These are phyloP conservation scores for Dryococelus australis DNA, from an alignment of 2,888 invertebrate species.

Conservation along the genomic window DNA sequence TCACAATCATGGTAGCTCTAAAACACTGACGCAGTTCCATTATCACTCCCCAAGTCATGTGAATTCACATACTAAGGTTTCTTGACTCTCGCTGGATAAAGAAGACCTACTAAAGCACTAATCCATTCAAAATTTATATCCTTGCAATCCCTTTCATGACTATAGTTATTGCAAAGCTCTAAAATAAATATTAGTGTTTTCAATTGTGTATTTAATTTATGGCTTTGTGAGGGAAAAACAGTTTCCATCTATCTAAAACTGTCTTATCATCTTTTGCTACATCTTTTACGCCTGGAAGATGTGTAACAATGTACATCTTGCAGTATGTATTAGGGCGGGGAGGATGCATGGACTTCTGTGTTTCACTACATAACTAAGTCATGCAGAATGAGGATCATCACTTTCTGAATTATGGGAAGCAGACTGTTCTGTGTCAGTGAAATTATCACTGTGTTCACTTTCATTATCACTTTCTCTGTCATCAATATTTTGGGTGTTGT, in stretches of 20 bases:
- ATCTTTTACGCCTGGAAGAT: neutral
- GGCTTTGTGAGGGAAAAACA: neutral
- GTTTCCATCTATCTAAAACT: neutral
- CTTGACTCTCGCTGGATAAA: neutral
- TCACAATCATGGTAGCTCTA: neutral
- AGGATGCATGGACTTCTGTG: neutral
- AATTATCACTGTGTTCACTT: too few relatives aligned
- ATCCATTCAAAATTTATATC: neutral
- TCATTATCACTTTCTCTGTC: too few relatives aligned
- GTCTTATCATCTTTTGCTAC: neutral
- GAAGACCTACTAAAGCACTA: neutral
- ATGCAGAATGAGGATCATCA: too few relatives aligned
- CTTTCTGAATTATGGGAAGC: too few relatives aligned
- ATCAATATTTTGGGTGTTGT: too few relatives aligned
- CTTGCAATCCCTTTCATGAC: neutral
- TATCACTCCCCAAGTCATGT: neutral
- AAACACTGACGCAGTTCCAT: neutral
- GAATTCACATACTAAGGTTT: neutral
- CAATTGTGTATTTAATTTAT: neutral
- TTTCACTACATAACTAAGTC: neutral
- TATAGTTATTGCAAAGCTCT: neutral
- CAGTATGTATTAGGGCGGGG: neutral
- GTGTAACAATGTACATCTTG: neutral
- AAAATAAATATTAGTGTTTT: neutral
- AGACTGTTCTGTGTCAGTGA: too few relatives aligned